Evolutionary conservation across 2,797 vertebrate genomes (phyloP), one percentile per base, ranked within the genome.

Genomic region (Coracias cyanogaster): DNA sequence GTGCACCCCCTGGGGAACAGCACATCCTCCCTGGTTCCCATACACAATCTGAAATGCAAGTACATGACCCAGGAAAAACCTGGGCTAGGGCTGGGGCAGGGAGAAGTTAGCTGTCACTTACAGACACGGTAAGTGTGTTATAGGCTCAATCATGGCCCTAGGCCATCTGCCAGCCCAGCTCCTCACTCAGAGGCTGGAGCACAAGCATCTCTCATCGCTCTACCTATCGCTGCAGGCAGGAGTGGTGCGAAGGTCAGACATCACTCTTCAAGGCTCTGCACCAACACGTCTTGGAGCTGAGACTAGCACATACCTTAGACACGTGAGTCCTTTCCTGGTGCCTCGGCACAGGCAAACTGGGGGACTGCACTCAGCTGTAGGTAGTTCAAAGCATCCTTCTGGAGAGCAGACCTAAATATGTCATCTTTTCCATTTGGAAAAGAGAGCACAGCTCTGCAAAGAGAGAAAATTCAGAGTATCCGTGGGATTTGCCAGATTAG

Each of bases 151-250:
- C 28, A 24, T 54, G 83, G 67, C 71, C 43, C 16, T 45, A 46
- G 71, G 72, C 67, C 52, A 67, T 45, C 65, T 90, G 78, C 72
- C 52, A 82, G 57, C 57, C 76, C 54, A 41, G 64, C 39, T 85
- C 48, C 58, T 73, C 70, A 3, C 24, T 26, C 15, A 3, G 67
- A 37, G 45, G n/a, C 46, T 7, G 29, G 15, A 52, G 69, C 72
- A 67, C 3, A 1, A 77, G 25, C 4, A 1, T 33, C 55, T 73
- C 60, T 58, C 66, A 19, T 29, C 9, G 2, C 49, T 64, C 41
- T n/a, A 29, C 37, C 52, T 60, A 21, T 2, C 0, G 14, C 61
- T 39, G 31, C 0, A 1, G 35, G 70, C 3, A 7, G 2, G 7
- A 81, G 48, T 4, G 4, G 43, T 54, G 39, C 1, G 0, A 14